These are phyloP conservation scores for Crotalus viridis DNA, from an alignment of 2,113 vertebrate genomes.

Conservation along the genomic window DNA sequence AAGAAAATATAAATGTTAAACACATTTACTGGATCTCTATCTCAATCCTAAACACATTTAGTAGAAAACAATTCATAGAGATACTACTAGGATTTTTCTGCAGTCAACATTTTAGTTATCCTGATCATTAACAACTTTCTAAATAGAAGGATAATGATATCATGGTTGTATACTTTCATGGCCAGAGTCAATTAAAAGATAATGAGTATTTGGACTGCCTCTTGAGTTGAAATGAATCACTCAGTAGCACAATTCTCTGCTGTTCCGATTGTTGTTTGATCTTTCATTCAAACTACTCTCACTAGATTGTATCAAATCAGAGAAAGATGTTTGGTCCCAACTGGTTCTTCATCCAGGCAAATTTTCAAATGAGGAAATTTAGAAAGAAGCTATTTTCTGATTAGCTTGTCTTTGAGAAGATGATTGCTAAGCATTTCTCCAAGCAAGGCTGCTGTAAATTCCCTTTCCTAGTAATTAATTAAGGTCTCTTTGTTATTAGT, in stretches of 20 bases:
- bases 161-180: neutral
- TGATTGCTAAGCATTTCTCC: neutral
- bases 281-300: neutral
- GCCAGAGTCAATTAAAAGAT: neutral
- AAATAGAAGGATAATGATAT: neutral
- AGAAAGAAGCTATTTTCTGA: neutral
- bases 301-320: neutral
- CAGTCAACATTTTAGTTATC: neutral
- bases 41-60: conserved; percentile 6
- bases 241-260: neutral
- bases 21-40: neutral
- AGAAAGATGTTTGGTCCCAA: neutral
- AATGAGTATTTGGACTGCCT: neutral
- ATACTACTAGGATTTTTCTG: neutral
- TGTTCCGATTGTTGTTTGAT: neutral
- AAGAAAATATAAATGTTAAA: neutral
- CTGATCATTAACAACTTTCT: neutral
- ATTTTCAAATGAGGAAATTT: neutral
- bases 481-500: neutral
- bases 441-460: neutral
- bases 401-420: neutral
- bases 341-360: too few species aligned
- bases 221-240: neutral
- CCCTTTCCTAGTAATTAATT: neutral
- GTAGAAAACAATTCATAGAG: neutral